phyloP scores from a whole-genome alignment of 2,113 vertebrate species.

The Ramphastos sulfuratus region DNA sequence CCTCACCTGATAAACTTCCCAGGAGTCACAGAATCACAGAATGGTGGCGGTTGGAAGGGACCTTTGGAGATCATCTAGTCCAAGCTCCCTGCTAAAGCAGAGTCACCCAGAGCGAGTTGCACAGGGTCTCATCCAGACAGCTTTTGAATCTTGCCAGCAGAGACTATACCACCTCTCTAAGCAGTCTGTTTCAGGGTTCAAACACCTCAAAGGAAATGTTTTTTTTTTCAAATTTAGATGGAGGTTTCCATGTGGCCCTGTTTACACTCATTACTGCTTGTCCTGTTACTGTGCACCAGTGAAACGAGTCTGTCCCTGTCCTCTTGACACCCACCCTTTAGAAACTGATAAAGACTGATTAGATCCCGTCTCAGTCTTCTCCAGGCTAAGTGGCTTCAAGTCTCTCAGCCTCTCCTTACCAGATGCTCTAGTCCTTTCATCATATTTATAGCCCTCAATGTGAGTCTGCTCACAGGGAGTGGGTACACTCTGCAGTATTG shows the following conservation, averaged over 20 bases:
- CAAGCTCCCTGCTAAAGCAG: background rate
- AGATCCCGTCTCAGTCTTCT: too few relatives aligned
- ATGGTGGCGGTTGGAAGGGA: background rate
- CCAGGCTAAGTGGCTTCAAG: too few relatives aligned
- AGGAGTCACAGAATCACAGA: background rate
- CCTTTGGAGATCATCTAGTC: background rate
- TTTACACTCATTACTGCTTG: background rate
- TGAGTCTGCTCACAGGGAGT: background rate
- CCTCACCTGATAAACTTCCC: background rate
- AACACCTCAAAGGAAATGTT: background rate
- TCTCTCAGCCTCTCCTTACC: too few relatives aligned
- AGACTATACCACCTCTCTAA: background rate
- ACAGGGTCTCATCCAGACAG: background rate
- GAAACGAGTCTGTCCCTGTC: background rate
- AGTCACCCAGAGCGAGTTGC: background rate
- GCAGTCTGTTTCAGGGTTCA: background rate
- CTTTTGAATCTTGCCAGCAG: background rate
- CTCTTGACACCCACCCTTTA: background rate
- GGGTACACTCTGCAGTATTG: rapidly evolving
- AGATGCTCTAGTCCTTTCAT: background rate
- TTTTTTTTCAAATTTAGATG: background rate
- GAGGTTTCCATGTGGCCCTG: background rate
- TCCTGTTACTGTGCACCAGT: background rate
- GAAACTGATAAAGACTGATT: too few relatives aligned
- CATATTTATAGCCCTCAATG: background rate